Percentiles rank a stretch among this genome's conserved stretches.
These are phyloP conservation scores for Hippocampus comes DNA, from an alignment of 2,113 vertebrate genomes.

Conservation along the genomic window DNA sequence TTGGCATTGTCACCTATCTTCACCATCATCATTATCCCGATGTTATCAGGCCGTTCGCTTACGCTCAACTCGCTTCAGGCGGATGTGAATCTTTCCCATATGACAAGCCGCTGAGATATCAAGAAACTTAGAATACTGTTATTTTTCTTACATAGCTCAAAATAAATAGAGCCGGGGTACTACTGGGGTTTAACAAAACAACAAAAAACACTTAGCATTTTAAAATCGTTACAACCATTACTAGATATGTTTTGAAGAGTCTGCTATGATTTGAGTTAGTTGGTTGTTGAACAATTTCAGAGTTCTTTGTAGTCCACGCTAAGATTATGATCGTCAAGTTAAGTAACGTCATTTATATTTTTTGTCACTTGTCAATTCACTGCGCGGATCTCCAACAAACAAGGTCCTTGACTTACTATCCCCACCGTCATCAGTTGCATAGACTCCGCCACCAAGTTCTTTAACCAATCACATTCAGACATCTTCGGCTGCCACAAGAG, in stretches of 20 bases:
- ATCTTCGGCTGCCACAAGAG: no score
- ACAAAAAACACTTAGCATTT: background rate
- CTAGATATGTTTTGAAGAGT: background rate
- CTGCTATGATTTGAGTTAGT: background rate
- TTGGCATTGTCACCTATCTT: slow-evolving; percentile 4
- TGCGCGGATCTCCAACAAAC: no score
- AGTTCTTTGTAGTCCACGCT: background rate
- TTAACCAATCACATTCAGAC: background rate
- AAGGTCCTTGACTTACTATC: no score
- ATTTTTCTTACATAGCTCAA: background rate
- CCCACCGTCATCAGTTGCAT: no score
- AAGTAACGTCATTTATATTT: background rate
- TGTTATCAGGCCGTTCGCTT: slow-evolving; percentile 3
- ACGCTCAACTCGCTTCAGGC: background rate
- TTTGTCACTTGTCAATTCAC: background rate
- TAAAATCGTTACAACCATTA: background rate
- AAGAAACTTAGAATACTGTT: background rate
- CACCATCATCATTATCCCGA: slow-evolving; percentile 7
- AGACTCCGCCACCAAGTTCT: background rate
- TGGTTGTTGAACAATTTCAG: background rate
- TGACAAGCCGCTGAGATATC: background rate
- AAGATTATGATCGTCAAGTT: background rate
- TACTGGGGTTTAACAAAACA: background rate
- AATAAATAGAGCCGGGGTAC: background rate
- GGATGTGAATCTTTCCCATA: background rate